A percentile compares a stretch with the other conserved stretches of the same genome.
Evolutionary conservation across 2,797 vertebrate genomes (phyloP).

Genomic region (Mormyrus hasselquistii): DNA sequence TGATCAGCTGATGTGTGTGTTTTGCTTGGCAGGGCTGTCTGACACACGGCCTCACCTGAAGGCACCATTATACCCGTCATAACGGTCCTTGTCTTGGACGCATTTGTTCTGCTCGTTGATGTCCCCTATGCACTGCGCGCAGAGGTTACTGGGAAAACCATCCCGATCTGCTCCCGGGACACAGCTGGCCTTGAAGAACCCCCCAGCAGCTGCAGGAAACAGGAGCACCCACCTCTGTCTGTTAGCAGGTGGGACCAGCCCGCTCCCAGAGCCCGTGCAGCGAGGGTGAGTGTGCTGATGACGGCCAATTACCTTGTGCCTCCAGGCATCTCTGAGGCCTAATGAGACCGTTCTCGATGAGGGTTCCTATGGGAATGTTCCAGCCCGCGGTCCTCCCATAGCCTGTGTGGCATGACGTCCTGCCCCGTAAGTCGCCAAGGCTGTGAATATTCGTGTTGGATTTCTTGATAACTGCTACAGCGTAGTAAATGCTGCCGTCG

Average conservation of each 20-base stretch:
- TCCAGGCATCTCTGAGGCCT: constrained; percentile 55
- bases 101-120: constrained; percentile 67
- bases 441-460: constrained; percentile 59
- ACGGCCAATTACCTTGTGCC: constrained; percentile 57
- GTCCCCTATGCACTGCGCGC: constrained; percentile 75
- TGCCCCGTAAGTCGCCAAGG: constrained; percentile 69
- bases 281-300: neutral
- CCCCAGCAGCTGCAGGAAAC: constrained; percentile 66
- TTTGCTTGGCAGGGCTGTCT: neutral
- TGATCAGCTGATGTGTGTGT: neutral
- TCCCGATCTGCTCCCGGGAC: constrained; percentile 72
- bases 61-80: constrained; percentile 77
- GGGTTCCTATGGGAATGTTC: constrained; percentile 70
- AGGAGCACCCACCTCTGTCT: neutral
- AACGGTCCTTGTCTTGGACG: constrained; percentile 73
- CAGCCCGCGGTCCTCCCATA: constrained; percentile 76
- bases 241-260: neutral
- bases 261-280: neutral
- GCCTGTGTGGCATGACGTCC: constrained; percentile 80
- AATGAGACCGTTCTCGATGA: constrained; percentile 63
- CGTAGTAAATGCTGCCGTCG: constrained; percentile 71
- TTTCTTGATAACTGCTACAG: constrained; percentile 76
- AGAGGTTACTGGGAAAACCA: constrained; percentile 71
- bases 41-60: constrained; percentile 71
- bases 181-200: constrained; percentile 81